These are phyloP conservation scores for Toxotes lorentzi DNA, from an alignment of 2,797 vertebrate species.

Conservation along the genomic window DNA sequence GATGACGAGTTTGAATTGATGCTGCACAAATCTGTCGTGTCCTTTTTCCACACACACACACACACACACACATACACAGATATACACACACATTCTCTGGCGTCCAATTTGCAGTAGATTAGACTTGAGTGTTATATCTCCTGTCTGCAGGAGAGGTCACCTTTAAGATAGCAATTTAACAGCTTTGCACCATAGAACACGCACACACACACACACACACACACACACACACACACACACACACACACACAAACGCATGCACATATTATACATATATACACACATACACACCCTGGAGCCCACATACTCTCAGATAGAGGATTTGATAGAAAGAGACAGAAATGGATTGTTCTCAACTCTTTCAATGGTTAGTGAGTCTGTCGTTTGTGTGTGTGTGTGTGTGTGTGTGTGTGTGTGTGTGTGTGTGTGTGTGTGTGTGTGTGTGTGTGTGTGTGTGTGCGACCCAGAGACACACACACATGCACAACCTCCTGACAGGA, in stretches of 20 bases:
- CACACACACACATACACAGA: constrained; percentile 27
- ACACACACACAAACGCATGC: constrained; percentile 5
- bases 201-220: constrained; percentile 8
- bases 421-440: constrained; percentile 31
- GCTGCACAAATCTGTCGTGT: too few species aligned
- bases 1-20: too few species aligned
- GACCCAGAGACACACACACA: constrained; percentile 13
- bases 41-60: not conserved
- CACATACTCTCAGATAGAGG: constrained; percentile 39
- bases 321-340: constrained; percentile 66
- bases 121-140: constrained; percentile 40
- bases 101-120: constrained; percentile 39
- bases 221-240: constrained; percentile 6
- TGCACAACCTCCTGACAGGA: constrained; percentile 37
- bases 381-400: constrained; percentile 24
- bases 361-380: constrained; percentile 17
- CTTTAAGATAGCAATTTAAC: constrained; percentile 60
- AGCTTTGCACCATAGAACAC: constrained; percentile 24
- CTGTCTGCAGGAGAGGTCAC: constrained; percentile 63
- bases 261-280: constrained; percentile 18
- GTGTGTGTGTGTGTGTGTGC: constrained; percentile 24
- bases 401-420: constrained; percentile 28
- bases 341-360: constrained; percentile 66
- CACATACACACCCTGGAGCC: constrained; percentile 20
- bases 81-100: not conserved